Evolutionary conservation across 2,797 vertebrate species (phyloP).

Genomic region (Parotocinclus haroldoi): DNA sequence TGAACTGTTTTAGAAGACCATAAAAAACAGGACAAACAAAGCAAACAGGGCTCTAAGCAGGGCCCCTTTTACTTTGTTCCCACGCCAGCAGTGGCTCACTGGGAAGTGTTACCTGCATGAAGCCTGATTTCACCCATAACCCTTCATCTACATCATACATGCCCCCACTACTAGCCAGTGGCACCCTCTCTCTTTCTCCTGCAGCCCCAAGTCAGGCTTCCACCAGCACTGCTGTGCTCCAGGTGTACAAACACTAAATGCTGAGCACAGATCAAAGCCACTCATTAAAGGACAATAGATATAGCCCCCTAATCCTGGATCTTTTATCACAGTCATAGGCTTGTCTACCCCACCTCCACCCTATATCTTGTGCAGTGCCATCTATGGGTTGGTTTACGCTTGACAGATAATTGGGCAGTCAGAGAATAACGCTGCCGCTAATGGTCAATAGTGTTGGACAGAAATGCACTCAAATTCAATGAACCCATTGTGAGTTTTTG

Average conservation of each 20-base stretch:
- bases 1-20: slow-evolving; percentile 40
- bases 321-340: slow-evolving; percentile 45
- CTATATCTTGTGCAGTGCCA: slow-evolving; percentile 49
- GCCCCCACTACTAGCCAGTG: slow-evolving; percentile 20
- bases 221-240: slow-evolving; percentile 55
- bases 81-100: slow-evolving; percentile 69
- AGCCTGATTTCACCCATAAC: slow-evolving; percentile 34
- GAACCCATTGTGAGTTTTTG: no score
- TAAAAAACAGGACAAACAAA: slow-evolving; percentile 71
- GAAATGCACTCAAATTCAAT: no score
- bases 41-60: slow-evolving; percentile 37
- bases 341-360: slow-evolving; percentile 21
- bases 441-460: no score
- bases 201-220: slow-evolving; percentile 61
- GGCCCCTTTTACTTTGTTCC: slow-evolving; percentile 70
- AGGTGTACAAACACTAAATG: slow-evolving; percentile 80
- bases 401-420: slow-evolving; percentile 6
- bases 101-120: slow-evolving; percentile 71
- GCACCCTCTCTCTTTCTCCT: slow-evolving; percentile 12
- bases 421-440: no score
- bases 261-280: slow-evolving; percentile 70
- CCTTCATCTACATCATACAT: slow-evolving; percentile 15
- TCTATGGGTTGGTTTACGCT: slow-evolving; percentile 40
- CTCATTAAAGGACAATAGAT: slow-evolving; percentile 77
- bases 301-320: slow-evolving; percentile 41